Evolutionary conservation across 37 sponge, comb jelly and placozoan genomes (phyloP), one percentile per base, ranked within the genome.

Genomic region (Spongilla lacustris): DNA sequence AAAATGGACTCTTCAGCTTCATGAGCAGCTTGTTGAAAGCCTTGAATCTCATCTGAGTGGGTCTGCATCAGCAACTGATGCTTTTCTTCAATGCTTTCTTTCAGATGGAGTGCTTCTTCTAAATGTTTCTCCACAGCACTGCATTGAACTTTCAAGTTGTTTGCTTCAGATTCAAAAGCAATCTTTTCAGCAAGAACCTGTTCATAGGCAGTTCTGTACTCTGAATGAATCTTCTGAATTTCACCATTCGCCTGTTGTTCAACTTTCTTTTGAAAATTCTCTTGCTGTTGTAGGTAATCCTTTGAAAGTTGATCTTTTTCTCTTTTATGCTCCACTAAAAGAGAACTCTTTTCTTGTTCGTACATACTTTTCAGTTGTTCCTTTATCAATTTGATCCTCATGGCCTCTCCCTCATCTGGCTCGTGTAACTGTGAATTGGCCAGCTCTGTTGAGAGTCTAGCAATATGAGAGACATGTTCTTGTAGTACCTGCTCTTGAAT

Each of bases 181-280:
- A 37, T 76, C 29, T 82, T 91, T 46, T 86, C 58, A 3, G 76
- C 85, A 66, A 41, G 38, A 21, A 91, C 12, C 23, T 58, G 46
- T 32, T 81, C 38, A 68, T 87, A 76, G 25, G 92, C 92, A 26
- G 74, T 28, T 69, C 87, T 73, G 68, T 67, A 87, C 68, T 91
- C 88, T 2, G 31, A 72, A 68, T 93, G 85, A 0, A 86, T 17
- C 19, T 41, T 75, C 73, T 93, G 83, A 17, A 93, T 80, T 80
- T 89, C 83, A 24, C 80, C n/a, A 70, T 93, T 93, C 6, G 94
- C 94, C 23, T 78, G 31, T 66, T 86, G 66, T 36, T 93, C 94
- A 36, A 79, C 50, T 34, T 83, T 84, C 27, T 68, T 66, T 6
- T 76, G 75, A 50, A 84, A 75, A 0, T 30, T 30, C 1, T 87